These are phyloP conservation scores for Cheiracanthium punctorium DNA, from an alignment of 2,888 invertebrate species.

Conservation along the genomic window DNA sequence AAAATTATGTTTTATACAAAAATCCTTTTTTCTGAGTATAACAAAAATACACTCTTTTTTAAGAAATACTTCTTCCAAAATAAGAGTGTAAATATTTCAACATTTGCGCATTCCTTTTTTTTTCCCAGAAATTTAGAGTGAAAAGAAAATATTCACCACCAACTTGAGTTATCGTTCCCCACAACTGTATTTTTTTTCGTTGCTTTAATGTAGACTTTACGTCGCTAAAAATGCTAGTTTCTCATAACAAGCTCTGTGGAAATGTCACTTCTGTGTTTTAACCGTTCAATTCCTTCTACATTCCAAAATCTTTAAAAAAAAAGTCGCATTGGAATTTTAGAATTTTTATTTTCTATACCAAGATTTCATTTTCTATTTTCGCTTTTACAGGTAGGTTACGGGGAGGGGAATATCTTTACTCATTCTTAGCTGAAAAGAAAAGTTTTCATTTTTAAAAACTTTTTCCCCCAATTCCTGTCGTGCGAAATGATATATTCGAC, in stretches of 20 bases:
- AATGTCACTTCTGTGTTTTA: slow-evolving; percentile 18
- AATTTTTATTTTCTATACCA: slow-evolving; percentile 37
- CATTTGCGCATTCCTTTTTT: too few species aligned
- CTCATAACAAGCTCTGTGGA: background rate
- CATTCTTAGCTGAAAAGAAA: slow-evolving; percentile 18
- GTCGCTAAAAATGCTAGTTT: background rate
- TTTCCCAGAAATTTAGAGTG: too few species aligned
- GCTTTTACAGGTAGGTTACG: slow-evolving; percentile 53
- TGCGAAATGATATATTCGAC: slow-evolving; percentile 57
- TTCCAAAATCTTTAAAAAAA: slow-evolving; percentile 24
- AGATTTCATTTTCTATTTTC: slow-evolving; percentile 62
- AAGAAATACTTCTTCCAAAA: too few species aligned
- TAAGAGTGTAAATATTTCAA: too few species aligned
- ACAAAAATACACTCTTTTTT: too few species aligned
- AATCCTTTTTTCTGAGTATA: too few species aligned
- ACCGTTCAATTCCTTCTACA: slow-evolving; percentile 38
- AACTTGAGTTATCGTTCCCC: background rate
- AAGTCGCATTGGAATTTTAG: background rate
- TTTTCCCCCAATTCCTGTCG: slow-evolving; percentile 23
- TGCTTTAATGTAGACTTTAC: background rate
- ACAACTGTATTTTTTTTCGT: slow-evolving; percentile 11
- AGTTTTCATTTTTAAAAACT: slow-evolving; percentile 11
- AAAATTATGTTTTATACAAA: too few species aligned
- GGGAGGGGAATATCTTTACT: background rate
- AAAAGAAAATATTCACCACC: background rate